Evolutionary conservation across 2,797 vertebrate species (phyloP).

Genomic region (Sebastes taczanowskii): DNA sequence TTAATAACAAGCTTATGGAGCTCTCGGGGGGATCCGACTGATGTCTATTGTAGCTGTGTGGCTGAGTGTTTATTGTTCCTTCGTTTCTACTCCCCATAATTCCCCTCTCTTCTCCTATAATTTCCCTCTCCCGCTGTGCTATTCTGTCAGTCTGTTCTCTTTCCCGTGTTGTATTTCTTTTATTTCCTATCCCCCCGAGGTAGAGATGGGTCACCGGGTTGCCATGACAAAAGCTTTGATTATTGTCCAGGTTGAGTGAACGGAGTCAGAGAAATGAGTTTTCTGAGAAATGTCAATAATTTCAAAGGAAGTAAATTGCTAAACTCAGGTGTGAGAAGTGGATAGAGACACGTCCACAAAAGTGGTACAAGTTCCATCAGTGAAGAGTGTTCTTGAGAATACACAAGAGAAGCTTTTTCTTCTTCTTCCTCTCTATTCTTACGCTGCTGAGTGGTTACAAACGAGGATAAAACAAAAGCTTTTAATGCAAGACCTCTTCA

Average conservation of each 20-base stretch:
- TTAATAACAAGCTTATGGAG: conserved; percentile 62
- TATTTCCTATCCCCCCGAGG: conserved; percentile 5
- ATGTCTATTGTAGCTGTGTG: conserved; percentile 48
- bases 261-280: conserved; percentile 26
- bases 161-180: conserved; percentile 30
- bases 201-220: conserved; percentile 40
- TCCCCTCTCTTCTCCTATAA: conserved; percentile 13
- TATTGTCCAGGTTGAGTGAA: conserved; percentile 41
- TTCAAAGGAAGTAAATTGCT: conserved; percentile 38
- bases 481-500: not conserved
- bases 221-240: conserved; percentile 59
- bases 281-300: conserved; percentile 55
- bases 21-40: conserved; percentile 42
- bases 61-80: conserved; percentile 53
- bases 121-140: conserved; percentile 42
- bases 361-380: not conserved
- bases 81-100: conserved; percentile 42
- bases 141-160: conserved; percentile 34
- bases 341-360: not conserved
- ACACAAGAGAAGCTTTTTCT: not conserved
- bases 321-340: conserved; percentile 3
- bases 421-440: not conserved
- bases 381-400: not conserved
- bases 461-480: not conserved
- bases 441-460: not conserved